These are phyloP conservation scores for Sinhomidia bicolor DNA, from an alignment of 2,888 invertebrate genomes.

Conservation along the genomic window DNA sequence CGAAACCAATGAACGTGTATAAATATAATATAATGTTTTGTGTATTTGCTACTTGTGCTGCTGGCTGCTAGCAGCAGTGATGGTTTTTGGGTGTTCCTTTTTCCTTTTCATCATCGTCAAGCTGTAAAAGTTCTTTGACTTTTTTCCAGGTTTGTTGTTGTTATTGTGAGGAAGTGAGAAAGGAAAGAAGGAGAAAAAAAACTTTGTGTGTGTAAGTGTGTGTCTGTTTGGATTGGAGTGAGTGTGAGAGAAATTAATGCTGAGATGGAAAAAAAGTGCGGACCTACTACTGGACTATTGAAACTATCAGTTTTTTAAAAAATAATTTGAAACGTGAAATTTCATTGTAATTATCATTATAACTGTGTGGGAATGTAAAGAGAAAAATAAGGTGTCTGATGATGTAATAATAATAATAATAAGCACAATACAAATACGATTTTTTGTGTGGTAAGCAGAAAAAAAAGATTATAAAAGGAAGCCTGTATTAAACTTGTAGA, in stretches of 20 bases:
- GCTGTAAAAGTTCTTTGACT: conserved; percentile 21
- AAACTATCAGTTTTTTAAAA: background rate
- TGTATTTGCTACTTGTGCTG: too few species aligned
- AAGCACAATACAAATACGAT: background rate
- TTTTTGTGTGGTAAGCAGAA: background rate
- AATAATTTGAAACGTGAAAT: background rate
- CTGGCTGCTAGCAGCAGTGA: background rate
- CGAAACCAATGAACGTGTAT: background rate
- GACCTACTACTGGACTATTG: background rate
- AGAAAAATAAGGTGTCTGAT: too few species aligned
- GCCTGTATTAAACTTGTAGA: background rate
- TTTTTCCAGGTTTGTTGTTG: conserved; percentile 32
- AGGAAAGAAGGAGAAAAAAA: background rate
- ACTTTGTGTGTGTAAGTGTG: background rate
- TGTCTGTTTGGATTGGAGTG: background rate
- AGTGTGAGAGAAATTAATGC: background rate
- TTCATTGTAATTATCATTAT: background rate
- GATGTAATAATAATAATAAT: background rate
- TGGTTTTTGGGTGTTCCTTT: conserved; percentile 36
- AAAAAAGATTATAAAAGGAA: background rate
- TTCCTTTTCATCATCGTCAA: conserved; percentile 11
- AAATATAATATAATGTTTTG: too few species aligned
- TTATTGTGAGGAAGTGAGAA: background rate
- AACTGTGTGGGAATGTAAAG: too few species aligned
- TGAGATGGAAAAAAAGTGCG: too few species aligned